These are phyloP conservation scores for Polydrusus tereticollis DNA, from an alignment of 2,888 invertebrate species.

Conservation along the genomic window DNA sequence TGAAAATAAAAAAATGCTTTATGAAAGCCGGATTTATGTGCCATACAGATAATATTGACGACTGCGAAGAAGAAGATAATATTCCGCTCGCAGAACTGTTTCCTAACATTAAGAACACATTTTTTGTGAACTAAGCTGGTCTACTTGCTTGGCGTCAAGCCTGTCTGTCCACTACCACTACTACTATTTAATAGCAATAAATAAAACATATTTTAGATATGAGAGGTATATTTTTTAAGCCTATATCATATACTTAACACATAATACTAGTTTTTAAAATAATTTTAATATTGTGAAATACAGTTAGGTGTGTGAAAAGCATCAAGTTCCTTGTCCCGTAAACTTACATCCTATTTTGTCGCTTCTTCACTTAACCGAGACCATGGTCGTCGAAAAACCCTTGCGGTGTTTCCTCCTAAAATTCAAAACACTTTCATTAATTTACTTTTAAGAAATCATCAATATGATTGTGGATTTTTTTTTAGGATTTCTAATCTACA, in stretches of 20 bases:
- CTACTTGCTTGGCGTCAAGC: too few relatives aligned
- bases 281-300: not conserved
- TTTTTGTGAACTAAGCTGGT: too few relatives aligned
- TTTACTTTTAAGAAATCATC: constrained; percentile 44
- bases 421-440: constrained; percentile 68
- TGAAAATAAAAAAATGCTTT: too few relatives aligned
- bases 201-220: not conserved
- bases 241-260: not conserved
- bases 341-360: not conserved
- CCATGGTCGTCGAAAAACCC: constrained; percentile 99
- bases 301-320: not conserved
- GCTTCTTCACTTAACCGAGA: constrained; percentile 77
- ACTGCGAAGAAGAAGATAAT: too few relatives aligned
- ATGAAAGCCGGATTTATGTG: too few relatives aligned
- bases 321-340: not conserved
- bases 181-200: too few relatives aligned
- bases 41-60: too few relatives aligned
- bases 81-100: too few relatives aligned
- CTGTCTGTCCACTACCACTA: too few relatives aligned
- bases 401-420: constrained; percentile 98
- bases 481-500: constrained; percentile 30
- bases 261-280: not conserved
- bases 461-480: constrained; percentile 63
- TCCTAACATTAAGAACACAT: too few relatives aligned
- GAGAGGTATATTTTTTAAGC: not conserved